Base-by-base conservation (phyloP, 2,797 vertebrate species). In the Silurus lanzhouensis region DNA sequence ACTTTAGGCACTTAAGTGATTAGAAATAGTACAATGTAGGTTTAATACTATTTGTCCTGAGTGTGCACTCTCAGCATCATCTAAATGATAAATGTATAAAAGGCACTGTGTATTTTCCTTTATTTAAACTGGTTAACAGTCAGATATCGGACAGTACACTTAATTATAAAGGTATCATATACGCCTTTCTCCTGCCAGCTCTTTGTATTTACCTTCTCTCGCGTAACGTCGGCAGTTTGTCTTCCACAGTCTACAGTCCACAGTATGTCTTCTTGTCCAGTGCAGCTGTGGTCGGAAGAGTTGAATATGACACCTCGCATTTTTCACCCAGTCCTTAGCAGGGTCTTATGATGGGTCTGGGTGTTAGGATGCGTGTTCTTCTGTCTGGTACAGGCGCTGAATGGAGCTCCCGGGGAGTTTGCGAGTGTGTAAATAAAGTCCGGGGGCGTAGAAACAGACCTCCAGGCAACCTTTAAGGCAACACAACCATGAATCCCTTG, bases 381-480 rank as follows among this genome's bases (percentile, higher is more conserved):
- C n/a, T 70, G 27, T 31, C 14, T 46, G 1, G 60, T 38, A 15
- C 38, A 5, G 61, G 66, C 14, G 55, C 19, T 81, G 76, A 86
- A 66, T 57, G 75, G 64, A 46, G 75, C 20, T 38, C 6, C 83
- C 2, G 10, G 74, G 52, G 74, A 38, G 74, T 38, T 48, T 55
- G 31, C 1, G 52, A 22, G 67, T 31, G 58, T 25, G 72, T 31
- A 46, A 48, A 80, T 25, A 44, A n/a, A 10, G 27, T n/a, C 58
- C 27, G 74, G 70, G 61, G 81, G 85, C 85, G 85, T 70, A 9
- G 81, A 83, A 64, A 55, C 25, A 67, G 48, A 55, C n/a, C 15
- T 60, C 15, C 22, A 68, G 25, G 38, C 38, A 38, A 38, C 38
- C 38, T 46, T 68, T 15, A 58, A 60, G 22, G 22, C 48, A 58